Conservation (phyloP, 2,888 invertebrate genomes). For the Linnaemya tessellans region DNA sequence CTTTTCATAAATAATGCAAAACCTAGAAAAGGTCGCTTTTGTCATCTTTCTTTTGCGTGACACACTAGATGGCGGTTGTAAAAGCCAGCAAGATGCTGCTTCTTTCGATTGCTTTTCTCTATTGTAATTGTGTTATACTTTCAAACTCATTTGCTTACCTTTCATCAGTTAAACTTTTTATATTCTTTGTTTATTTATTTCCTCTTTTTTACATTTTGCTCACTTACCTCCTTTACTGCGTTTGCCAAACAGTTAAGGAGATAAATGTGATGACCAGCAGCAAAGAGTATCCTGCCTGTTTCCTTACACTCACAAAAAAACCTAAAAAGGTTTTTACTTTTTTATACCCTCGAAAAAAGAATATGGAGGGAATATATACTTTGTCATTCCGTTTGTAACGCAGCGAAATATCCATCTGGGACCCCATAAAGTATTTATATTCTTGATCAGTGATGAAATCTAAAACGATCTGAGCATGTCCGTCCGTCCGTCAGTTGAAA, state of each 20-base stretch:
- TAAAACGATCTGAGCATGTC: too few relatives aligned
- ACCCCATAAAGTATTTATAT: too few relatives aligned
- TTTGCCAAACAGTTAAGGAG: slow-evolving; percentile 2
- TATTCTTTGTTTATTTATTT: slow-evolving; percentile 4
- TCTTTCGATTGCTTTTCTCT: slow-evolving; percentile 7
- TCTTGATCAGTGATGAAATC: too few relatives aligned
- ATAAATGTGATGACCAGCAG: not conserved
- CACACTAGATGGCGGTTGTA: slow-evolving; percentile 7
- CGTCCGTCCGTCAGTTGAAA: too few relatives aligned
- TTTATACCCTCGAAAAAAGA: too few relatives aligned
- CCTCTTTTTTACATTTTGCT: slow-evolving; percentile 8
- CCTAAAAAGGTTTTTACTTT: too few relatives aligned
- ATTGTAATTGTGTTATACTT: slow-evolving; percentile 27
- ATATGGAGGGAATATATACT: too few relatives aligned
- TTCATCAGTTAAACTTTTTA: slow-evolving; percentile 48
- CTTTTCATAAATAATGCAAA: slow-evolving; percentile 23
- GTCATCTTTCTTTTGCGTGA: not conserved
- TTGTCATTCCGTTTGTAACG: too few relatives aligned
- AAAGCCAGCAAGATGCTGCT: not conserved
- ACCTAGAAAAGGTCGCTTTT: not conserved
- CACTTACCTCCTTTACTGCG: slow-evolving; percentile 7
- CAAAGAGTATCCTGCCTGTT: slow-evolving; percentile 43
- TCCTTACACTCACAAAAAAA: slow-evolving; percentile 5
- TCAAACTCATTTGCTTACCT: slow-evolving; percentile 50
- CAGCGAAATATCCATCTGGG: too few relatives aligned